phyloP scores from a whole-genome alignment of 2,888 invertebrate genomes.

The Teleiodes luculella region DNA sequence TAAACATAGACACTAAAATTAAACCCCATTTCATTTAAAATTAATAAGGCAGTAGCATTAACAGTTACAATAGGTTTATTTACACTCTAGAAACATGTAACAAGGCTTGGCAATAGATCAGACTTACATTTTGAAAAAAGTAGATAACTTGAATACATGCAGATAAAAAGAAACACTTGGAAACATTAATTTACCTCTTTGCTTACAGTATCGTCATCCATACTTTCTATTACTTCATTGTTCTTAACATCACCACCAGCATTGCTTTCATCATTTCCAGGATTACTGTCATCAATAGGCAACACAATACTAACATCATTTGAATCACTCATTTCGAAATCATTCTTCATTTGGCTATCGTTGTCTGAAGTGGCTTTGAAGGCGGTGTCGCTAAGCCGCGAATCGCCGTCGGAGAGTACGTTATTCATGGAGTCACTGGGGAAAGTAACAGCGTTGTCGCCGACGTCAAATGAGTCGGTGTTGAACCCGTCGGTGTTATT shows the following conservation, averaged over 20 bases:
- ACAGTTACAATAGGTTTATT: too few species aligned
- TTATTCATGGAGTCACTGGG: conserved; percentile 62
- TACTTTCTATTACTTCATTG: conserved; percentile 13
- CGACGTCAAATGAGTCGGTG: conserved; percentile 63
- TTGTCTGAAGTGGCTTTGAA: conserved; percentile 50
- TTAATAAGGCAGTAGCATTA: too few species aligned
- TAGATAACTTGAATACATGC: too few species aligned
- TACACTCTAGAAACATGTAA: too few species aligned
- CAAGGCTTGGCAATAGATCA: too few species aligned
- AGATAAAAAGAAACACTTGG: neutral
- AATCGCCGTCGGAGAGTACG: conserved; percentile 63
- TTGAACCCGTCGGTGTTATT: conserved; percentile 60
- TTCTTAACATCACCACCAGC: conserved; percentile 17
- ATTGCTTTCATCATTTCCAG: conserved; percentile 30
- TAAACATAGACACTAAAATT: too few species aligned
- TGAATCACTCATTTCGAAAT: conserved; percentile 32
- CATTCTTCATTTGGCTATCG: conserved; percentile 39
- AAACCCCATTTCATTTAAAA: too few species aligned
- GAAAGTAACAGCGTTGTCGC: conserved; percentile 68
- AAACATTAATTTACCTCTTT: conserved; percentile 5
- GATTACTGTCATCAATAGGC: conserved; percentile 26
- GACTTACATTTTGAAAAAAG: too few species aligned
- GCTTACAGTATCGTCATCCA: conserved; percentile 20
- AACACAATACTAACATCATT: conserved; percentile 27
- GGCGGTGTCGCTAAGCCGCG: conserved; percentile 51